Percentiles rank a stretch among this genome's conserved stretches.
phyloP scores from a whole-genome alignment of 2,113 vertebrate genomes.

The Psilopsiagon aurifrons region DNA sequence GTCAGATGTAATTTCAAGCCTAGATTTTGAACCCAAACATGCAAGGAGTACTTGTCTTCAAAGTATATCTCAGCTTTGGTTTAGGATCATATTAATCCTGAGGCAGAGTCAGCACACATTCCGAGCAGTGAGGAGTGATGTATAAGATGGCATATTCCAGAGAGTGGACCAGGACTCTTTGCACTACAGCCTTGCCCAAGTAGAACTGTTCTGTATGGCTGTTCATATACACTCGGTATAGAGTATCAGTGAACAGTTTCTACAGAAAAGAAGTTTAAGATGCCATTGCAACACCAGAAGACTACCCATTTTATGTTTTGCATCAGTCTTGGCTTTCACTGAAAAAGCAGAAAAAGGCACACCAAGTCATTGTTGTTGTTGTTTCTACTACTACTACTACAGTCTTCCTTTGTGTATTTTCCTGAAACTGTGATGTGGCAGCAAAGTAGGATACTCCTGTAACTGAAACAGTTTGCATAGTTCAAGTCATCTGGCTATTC shows the following conservation, averaged over 20 bases:
- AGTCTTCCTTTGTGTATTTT: background rate
- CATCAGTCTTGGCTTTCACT: background rate
- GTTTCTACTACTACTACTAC: background rate
- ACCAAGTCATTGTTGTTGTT: rapidly evolving
- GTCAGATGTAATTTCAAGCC: background rate
- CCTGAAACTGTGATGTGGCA: background rate
- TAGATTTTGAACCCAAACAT: background rate
- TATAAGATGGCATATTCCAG: background rate
- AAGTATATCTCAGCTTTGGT: background rate
- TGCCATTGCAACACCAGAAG: background rate
- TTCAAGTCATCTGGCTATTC: background rate
- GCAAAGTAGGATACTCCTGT: rapidly evolving
- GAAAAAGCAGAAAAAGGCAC: background rate
- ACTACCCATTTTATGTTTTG: background rate
- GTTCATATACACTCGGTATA: background rate
- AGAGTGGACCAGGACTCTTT: background rate
- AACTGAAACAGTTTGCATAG: background rate
- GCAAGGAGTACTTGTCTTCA: background rate
- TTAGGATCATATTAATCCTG: background rate
- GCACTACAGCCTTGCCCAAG: background rate
- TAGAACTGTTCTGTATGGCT: rapidly evolving
- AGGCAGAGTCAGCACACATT: background rate
- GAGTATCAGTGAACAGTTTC: background rate
- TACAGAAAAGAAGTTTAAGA: background rate
- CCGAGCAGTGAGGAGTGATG: background rate